phyloP scores from a whole-genome alignment of 2,113 vertebrate genomes.

The Pelecanoides urinatrix region DNA sequence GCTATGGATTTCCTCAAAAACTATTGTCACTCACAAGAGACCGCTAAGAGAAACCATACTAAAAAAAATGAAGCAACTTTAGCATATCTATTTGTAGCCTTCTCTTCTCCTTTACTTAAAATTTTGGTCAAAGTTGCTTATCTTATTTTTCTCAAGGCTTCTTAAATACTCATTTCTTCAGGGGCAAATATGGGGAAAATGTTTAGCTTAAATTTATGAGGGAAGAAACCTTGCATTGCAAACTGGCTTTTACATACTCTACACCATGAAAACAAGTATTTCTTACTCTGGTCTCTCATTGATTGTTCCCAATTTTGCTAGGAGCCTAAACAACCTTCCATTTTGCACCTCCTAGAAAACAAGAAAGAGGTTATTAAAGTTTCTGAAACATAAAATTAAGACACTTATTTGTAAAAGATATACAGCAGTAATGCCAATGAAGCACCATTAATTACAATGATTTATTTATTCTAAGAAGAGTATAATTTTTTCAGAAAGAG shows the following conservation, averaged over 20 bases:
- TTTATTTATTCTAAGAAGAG: not conserved
- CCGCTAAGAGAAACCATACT: not conserved
- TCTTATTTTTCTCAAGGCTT: not conserved
- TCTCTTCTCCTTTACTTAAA: not conserved
- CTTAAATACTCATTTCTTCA: not conserved
- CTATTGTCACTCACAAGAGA: not conserved
- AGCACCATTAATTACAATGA: not conserved
- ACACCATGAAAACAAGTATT: conserved; percentile 40
- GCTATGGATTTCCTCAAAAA: not conserved
- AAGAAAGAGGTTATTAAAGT: conserved; percentile 31
- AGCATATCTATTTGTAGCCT: not conserved
- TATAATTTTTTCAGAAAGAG: not conserved
- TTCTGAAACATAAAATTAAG: not conserved
- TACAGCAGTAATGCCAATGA: not conserved
- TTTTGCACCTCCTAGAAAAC: conserved; percentile 95
- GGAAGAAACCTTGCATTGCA: not conserved
- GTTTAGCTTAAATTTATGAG: not conserved
- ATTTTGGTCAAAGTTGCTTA: not conserved
- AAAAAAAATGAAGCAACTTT: not conserved
- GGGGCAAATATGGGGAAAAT: not conserved
- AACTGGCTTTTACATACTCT: not conserved
- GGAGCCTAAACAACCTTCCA: conserved; percentile 95
- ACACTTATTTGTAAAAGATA: not conserved
- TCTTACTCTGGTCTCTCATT: conserved; percentile 99
- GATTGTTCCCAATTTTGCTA: conserved; percentile 99